These are phyloP conservation scores for Apodemia duryi DNA, from an alignment of 2,888 invertebrate species.

Conservation along the genomic window DNA sequence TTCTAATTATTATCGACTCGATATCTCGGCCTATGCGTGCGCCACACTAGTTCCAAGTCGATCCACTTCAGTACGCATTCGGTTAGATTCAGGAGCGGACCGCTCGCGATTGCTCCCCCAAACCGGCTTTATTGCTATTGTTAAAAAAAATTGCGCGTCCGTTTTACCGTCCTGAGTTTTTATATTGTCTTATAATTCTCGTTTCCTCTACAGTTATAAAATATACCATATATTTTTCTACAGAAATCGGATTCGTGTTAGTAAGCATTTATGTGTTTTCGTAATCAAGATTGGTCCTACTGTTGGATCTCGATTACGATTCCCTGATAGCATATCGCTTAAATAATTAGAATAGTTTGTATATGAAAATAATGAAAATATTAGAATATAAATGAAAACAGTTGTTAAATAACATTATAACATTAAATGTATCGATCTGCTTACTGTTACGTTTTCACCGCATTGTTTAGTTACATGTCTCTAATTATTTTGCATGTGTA, in stretches of 20 bases:
- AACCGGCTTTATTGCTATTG: slow-evolving; percentile 47
- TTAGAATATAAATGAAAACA: slow-evolving; percentile 21
- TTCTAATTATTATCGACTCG: slow-evolving; percentile 55
- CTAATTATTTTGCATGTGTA: too few species aligned
- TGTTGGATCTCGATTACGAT: slow-evolving; percentile 5
- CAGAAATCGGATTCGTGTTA: neutral
- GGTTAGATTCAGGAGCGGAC: slow-evolving; percentile 45
- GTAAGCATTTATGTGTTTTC: slow-evolving; percentile 6
- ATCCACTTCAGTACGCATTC: slow-evolving; percentile 63
- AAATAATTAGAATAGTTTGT: slow-evolving; percentile 30
- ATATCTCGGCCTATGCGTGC: slow-evolving; percentile 53
- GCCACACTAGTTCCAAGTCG: slow-evolving; percentile 54
- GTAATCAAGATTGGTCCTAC: slow-evolving; percentile 3
- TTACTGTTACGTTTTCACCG: slow-evolving; percentile 24
- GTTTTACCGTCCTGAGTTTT: slow-evolving; percentile 54
- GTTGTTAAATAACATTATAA: slow-evolving; percentile 42
- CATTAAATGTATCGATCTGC: slow-evolving; percentile 45
- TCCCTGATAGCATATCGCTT: slow-evolving; percentile 33
- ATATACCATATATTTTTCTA: slow-evolving; percentile 13
- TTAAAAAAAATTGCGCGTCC: slow-evolving; percentile 51
- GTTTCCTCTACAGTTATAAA: slow-evolving; percentile 32
- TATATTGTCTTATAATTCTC: slow-evolving; percentile 40
- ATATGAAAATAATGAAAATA: slow-evolving; percentile 21
- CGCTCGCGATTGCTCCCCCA: slow-evolving; percentile 38
- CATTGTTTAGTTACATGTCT: too few species aligned